phyloP scores from a whole-genome alignment of 2,888 invertebrate species.

The Drosophila siamana region DNA sequence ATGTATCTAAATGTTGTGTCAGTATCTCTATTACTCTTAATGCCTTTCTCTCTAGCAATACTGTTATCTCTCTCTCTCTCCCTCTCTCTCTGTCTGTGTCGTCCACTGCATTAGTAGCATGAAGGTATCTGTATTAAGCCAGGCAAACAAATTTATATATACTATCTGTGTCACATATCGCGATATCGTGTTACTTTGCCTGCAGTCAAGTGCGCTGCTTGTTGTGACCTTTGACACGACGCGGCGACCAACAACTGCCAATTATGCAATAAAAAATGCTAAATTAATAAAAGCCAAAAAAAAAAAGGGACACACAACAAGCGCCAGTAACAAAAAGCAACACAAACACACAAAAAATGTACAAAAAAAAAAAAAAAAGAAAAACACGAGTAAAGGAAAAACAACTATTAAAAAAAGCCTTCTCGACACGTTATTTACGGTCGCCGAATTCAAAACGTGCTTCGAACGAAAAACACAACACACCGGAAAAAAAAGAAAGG shows the following conservation, averaged over 20 bases:
- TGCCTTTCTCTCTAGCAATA: background rate
- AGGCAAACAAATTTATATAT: too few relatives aligned
- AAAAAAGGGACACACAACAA: constrained; percentile 20
- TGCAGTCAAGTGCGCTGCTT: constrained; percentile 43
- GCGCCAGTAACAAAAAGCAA: constrained; percentile 15
- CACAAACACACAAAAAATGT: too few relatives aligned
- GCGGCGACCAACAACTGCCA: constrained; percentile 55
- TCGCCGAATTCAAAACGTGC: constrained; percentile 57
- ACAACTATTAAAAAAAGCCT: constrained; percentile 53
- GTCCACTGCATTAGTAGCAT: too few relatives aligned
- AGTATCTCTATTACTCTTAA: background rate
- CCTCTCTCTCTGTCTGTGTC: background rate
- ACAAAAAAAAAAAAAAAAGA: constrained; percentile 34
- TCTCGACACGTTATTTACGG: constrained; percentile 57
- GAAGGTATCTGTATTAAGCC: background rate
- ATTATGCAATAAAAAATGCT: constrained; percentile 66
- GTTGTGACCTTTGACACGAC: constrained; percentile 54
- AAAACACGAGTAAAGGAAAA: constrained; percentile 20
- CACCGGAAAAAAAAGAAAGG: constrained; percentile 21
- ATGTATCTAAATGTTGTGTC: background rate
- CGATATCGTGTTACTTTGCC: constrained; percentile 18
- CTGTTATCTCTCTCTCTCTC: background rate
- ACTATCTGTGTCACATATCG: constrained; percentile 21
- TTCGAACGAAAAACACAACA: constrained; percentile 15
- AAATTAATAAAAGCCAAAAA: constrained; percentile 59